Conservation (phyloP, 1,140 invertebrate genomes). For the Potamilus streckersoni region DNA sequence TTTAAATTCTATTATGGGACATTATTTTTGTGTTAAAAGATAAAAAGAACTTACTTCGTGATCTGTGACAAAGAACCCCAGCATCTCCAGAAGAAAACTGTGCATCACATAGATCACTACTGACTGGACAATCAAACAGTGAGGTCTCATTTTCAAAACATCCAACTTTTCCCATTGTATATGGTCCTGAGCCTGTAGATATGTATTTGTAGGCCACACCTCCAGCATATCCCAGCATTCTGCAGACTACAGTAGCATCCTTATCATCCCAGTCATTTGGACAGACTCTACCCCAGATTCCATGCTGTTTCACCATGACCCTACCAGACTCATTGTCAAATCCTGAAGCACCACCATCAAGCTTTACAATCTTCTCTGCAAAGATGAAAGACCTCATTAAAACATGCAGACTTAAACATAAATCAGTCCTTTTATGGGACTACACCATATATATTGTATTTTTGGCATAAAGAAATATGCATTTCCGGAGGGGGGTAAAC, state of each 20-base stretch:
- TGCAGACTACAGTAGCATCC: constrained; percentile 45
- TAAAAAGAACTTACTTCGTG: constrained; percentile 22
- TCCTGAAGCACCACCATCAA: constrained; percentile 12
- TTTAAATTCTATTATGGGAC: too few species aligned
- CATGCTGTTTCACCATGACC: constrained; percentile 30
- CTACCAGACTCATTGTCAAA: constrained; percentile 31
- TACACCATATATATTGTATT: too few species aligned
- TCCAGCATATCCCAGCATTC: constrained; percentile 34
- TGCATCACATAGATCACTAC: constrained; percentile 29
- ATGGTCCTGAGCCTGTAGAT: constrained; percentile 21
- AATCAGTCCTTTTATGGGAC: too few species aligned
- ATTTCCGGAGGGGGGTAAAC: too few species aligned
- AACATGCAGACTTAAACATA: too few species aligned
- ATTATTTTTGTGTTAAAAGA: too few species aligned
- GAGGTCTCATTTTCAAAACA: constrained; percentile 34
- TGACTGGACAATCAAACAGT: constrained; percentile 36
- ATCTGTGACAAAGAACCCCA: constrained; percentile 41
- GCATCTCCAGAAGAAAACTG: constrained; percentile 27
- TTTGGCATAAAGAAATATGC: too few species aligned
- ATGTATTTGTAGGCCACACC: constrained; percentile 29
- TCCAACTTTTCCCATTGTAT: constrained; percentile 23
- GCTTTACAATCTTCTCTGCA: constrained; percentile 19
- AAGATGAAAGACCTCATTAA: constrained; percentile 1
- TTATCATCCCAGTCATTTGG: constrained; percentile 40
- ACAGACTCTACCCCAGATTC: constrained; percentile 48